These are phyloP conservation scores for Dipodomys spectabilis DNA, from an alignment of 2,113 vertebrate species.

Conservation along the genomic window DNA sequence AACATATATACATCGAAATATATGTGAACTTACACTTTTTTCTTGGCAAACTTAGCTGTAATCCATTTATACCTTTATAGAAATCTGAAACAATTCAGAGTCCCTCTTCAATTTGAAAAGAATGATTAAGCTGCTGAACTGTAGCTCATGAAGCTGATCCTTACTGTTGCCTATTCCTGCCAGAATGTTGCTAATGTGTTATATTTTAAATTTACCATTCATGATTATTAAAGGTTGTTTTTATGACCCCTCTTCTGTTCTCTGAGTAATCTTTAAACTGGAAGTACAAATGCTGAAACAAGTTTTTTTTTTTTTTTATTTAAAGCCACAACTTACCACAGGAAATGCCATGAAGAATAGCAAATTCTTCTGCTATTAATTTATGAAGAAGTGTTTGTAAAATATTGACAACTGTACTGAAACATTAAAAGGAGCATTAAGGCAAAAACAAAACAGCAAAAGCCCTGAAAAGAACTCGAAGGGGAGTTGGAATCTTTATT, in stretches of 20 bases:
- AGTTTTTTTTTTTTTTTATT: neutral
- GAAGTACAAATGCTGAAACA: neutral
- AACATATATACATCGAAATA: neutral
- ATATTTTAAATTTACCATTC: neutral
- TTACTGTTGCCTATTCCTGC: neutral
- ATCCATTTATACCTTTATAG: neutral
- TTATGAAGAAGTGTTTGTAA: neutral
- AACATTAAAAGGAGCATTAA: neutral
- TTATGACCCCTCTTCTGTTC: neutral
- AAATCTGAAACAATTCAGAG: constrained; percentile 5
- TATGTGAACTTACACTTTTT: neutral
- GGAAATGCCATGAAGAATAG: neutral
- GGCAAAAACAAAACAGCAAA: neutral
- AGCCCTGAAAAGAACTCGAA: neutral
- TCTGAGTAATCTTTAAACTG: neutral
- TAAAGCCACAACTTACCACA: neutral
- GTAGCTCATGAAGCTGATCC: neutral
- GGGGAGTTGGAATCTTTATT: neutral
- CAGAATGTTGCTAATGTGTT: neutral
- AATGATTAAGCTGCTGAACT: neutral
- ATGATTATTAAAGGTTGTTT: neutral
- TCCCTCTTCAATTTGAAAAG: neutral
- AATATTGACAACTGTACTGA: neutral
- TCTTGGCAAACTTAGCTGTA: neutral
- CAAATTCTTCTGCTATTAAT: neutral